phyloP scores from a whole-genome alignment of 2,113 vertebrate species.

The Chlamydotis undulata region DNA sequence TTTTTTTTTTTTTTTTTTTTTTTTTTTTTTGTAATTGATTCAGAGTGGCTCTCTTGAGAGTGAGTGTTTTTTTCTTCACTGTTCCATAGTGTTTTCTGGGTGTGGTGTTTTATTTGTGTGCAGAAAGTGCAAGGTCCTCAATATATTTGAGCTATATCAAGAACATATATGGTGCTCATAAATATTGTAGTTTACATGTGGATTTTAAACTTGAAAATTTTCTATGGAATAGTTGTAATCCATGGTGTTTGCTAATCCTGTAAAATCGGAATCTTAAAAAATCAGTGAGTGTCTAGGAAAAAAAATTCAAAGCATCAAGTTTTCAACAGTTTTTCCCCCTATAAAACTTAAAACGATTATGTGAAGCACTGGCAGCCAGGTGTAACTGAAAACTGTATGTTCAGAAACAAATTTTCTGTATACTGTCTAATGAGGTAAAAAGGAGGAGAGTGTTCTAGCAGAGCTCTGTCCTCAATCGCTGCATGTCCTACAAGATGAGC shows the following conservation, averaged over 20 bases:
- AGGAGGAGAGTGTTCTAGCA: accelerated
- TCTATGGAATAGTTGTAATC: neutral
- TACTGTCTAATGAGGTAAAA: neutral
- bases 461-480: accelerated
- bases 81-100: neutral
- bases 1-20: no score
- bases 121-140: neutral
- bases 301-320: neutral
- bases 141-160: neutral
- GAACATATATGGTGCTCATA: neutral
- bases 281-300: neutral
- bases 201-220: neutral
- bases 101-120: neutral
- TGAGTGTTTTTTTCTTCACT: neutral
- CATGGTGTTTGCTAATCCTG: neutral
- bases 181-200: neutral
- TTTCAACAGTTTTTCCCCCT: neutral
- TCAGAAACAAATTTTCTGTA: neutral
- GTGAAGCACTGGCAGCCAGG: neutral
- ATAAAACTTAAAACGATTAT: neutral
- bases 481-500: neutral
- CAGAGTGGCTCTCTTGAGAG: neutral
- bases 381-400: neutral
- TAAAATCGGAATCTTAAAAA: neutral
- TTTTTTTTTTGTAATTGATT: neutral